phyloP scores from a whole-genome alignment of 2,797 vertebrate genomes.

The Manis crassicaudata region DNA sequence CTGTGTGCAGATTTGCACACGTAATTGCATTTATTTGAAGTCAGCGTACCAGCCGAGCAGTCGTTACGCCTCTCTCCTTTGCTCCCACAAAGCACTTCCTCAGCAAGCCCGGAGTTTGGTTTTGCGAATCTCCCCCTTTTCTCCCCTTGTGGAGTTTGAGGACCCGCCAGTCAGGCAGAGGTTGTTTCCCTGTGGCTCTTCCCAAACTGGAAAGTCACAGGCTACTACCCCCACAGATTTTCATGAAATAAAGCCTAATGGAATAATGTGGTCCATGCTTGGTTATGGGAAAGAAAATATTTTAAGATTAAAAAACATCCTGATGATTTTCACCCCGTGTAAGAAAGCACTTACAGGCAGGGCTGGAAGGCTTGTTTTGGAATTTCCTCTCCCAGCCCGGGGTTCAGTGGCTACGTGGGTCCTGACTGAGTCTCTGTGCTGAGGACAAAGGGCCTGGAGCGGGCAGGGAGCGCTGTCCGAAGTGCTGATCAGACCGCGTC shows the following conservation, averaged over 20 bases:
- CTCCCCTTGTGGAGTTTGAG: not conserved
- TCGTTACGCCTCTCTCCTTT: not conserved
- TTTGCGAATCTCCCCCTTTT: not conserved
- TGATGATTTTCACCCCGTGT: not conserved
- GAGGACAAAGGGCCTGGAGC: constrained; percentile 17
- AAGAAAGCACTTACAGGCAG: not conserved
- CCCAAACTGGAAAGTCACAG: not conserved
- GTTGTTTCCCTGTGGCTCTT: not conserved
- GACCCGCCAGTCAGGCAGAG: not conserved
- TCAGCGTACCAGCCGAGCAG: constrained; percentile 50
- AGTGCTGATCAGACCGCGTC: constrained; percentile 67
- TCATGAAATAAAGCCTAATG: constrained; percentile 41
- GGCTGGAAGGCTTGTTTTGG: not conserved
- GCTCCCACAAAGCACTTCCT: constrained; percentile 57
- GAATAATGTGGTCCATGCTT: not conserved
- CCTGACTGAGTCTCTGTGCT: not conserved
- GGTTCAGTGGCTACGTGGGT: not conserved
- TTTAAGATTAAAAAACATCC: not conserved
- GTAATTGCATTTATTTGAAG: constrained; percentile 75
- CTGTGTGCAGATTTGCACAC: constrained; percentile 73
- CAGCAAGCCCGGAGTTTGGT: not conserved
- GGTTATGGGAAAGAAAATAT: not conserved
- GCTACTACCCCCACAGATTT: not conserved
- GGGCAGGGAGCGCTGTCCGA: constrained; percentile 71
- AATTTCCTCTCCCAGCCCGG: not conserved